Evolutionary conservation across 2,797 vertebrate species (phyloP), one percentile per base, ranked within the genome.

Genomic region (Phoxinus dragarum): DNA sequence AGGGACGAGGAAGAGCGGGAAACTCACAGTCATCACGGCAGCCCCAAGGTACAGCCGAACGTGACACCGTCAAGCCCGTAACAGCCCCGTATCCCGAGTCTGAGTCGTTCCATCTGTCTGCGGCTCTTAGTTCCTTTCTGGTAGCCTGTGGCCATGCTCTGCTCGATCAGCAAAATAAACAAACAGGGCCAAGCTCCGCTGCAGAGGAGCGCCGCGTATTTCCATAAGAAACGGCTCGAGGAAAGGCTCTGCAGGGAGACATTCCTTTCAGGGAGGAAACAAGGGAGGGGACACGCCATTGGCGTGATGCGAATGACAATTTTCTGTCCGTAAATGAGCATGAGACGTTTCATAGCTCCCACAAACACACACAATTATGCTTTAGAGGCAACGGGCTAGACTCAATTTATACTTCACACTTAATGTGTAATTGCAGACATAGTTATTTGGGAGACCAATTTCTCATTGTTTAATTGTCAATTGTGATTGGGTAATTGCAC

Each of bases 11-110:
- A 95, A 92, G 94, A 94, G 90, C 91, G 8, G 40, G 84, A 81
- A 81, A 66, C 94, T 91, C 85, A 90, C 11, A 84, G 84, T 85
- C 82, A 88, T 34, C 72, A 64, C 23, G 89, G 95, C 86, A 93
- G 94, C 95, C 96, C 95, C 90, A 95, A 97, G 96, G 97, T 98
- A 95, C 94, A 93, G 52, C 17, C 38, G 0, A 73, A 74, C 47
- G 47, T 67, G 66, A 47, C 80, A 71, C 89, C 16, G 93, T 93
- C 90, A 78, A 90, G 85, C 54, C 73, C 69, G 42, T 67, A 36
- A 95, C 92, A 92, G 87, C 85, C 91, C 93, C 93, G 93, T 94
- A 94, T 94, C 93, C 93, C 93, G 92, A 94, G 91, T 93, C 91
- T 38, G 69, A 93, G 93, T 92, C 91, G 80, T 80, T 72, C 72